Evolutionary conservation across 2,113 vertebrate species (phyloP), one percentile per base, ranked within the genome.

Genomic region (Macquaria ambigua): DNA sequence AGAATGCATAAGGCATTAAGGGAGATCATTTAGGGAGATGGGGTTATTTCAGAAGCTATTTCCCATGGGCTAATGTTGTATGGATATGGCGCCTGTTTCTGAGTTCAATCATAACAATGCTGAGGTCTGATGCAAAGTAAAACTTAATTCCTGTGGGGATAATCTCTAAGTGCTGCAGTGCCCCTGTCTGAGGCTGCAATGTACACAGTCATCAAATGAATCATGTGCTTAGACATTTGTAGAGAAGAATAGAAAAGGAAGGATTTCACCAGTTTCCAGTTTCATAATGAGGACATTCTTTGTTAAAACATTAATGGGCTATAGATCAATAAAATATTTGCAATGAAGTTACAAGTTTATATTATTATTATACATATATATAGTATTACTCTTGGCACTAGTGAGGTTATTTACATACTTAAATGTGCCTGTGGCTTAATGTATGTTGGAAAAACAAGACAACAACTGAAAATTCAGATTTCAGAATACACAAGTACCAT

Each of bases 21-120:
- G 63, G 72, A 58, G 76, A 77, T 87, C 25, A 64, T 77, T 91
- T 68, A 69, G 77, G 59, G 55, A 77, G 56, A 86, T 83, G 61
- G 78, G 64, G 74, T 84, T 11, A 92, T 92, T 90, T 87, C 83
- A 79, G 63, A 73, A 71, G 79, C 83, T 61, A 84, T 89, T 89
- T 91, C 84, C 89, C 76, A 46, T 31, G 67, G 43, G 74, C 63
- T 58, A 50, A 66, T 83, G 74, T 62, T 66, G 74, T 41, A 52
- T 5, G 76, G 72, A 77, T 75, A 48, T 58, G 28, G 28, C 9
- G 31, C 52, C 58, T 85, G 81, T 90, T 89, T 74, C 69, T 82
- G 69, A 56, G 41, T 82, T 89, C 34, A 53, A 28, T 91, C 77
- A 84, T 50, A 74, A 68, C 84, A 80, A 75, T 64, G 66, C n/a